Evolutionary conservation across 2,888 invertebrate genomes (phyloP).

Genomic region (Nephrotoma flavescens): DNA sequence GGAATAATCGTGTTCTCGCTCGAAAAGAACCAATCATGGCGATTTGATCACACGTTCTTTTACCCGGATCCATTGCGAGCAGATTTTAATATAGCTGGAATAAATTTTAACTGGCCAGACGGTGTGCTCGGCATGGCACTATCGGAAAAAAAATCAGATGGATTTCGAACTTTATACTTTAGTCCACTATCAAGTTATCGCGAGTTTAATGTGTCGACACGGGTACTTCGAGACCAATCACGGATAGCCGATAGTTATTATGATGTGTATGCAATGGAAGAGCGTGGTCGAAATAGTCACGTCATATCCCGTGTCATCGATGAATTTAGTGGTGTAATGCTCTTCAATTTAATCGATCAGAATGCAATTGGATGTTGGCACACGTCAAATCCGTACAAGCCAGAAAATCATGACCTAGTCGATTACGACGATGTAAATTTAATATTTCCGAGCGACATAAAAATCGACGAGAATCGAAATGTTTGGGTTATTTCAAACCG

Average conservation of each 20-base stretch:
- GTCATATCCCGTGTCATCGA: constrained; percentile 62
- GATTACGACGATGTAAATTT: constrained; percentile 62
- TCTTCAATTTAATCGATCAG: constrained; percentile 64
- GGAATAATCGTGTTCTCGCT: constrained; percentile 68
- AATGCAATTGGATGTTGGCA: constrained; percentile 78
- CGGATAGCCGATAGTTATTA: constrained; percentile 52
- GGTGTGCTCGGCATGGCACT: constrained; percentile 67
- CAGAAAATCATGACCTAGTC: constrained; percentile 50
- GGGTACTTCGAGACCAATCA: constrained; percentile 50
- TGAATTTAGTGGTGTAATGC: constrained; percentile 51
- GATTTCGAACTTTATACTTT: constrained; percentile 61
- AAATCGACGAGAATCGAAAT: constrained; percentile 53
- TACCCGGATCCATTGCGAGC: constrained; percentile 66
- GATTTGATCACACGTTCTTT: constrained; percentile 63
- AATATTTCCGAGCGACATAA: constrained; percentile 66
- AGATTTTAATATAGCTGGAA: constrained; percentile 61
- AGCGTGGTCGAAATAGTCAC: constrained; percentile 51
- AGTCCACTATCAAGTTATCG: constrained; percentile 64
- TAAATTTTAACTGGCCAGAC: constrained; percentile 73
- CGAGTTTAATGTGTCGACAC: constrained; percentile 65
- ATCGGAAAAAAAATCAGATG: constrained; percentile 50
- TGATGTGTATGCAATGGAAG: constrained; percentile 45
- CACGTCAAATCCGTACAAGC: constrained; percentile 44
- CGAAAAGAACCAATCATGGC: constrained; percentile 62
- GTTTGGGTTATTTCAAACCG: constrained; percentile 71